These are phyloP conservation scores for Linnaemya tessellans DNA, from an alignment of 2,888 invertebrate species.

Conservation along the genomic window DNA sequence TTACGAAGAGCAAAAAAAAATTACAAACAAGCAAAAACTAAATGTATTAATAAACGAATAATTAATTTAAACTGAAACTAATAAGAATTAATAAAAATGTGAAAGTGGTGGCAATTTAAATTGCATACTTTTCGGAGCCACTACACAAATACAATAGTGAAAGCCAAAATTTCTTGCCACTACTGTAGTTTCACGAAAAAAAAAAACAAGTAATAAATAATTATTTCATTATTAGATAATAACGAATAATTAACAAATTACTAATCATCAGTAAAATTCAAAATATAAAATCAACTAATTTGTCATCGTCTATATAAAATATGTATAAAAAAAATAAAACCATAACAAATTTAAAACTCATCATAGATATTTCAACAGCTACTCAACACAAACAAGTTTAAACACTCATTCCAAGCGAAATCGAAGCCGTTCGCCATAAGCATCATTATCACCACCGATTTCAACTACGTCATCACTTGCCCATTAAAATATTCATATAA, in stretches of 20 bases:
- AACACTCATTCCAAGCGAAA: neutral
- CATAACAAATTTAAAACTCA: conserved; percentile 11
- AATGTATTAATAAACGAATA: conserved; percentile 4
- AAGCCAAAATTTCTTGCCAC: neutral
- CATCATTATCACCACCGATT: conserved; percentile 19
- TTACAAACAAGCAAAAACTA: conserved; percentile 12
- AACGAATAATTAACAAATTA: conserved; percentile 32
- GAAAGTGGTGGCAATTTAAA: neutral
- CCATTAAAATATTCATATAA: neutral
- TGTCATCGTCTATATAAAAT: neutral
- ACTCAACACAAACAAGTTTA: neutral
- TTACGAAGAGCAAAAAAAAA: conserved; percentile 7
- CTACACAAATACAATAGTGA: neutral
- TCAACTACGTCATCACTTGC: neutral
- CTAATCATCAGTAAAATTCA: neutral
- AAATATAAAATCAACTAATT: conserved; percentile 11
- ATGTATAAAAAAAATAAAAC: neutral
- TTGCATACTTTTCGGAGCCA: conserved; percentile 7
- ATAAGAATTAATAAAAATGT: neutral
- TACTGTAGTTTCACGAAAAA: neutral
- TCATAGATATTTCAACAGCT: conserved; percentile 1
- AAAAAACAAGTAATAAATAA: neutral
- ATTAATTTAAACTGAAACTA: neutral
- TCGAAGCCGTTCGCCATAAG: neutral
- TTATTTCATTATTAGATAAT: neutral